Evolutionary conservation across 2,797 vertebrate genomes (phyloP).

Genomic region (Poecile montanus): DNA sequence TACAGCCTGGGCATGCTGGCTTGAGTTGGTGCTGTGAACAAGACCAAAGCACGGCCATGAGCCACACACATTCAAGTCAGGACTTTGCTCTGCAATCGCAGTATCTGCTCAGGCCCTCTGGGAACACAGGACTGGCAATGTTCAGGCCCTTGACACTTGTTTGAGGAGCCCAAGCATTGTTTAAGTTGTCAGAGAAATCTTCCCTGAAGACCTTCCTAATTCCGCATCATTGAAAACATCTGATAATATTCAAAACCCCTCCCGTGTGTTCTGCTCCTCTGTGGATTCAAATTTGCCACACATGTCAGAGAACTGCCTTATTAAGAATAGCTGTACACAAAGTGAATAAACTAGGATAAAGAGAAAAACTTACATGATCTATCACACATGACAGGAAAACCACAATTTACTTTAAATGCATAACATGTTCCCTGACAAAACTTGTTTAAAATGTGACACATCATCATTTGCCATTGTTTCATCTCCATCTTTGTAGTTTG

Average conservation of each 20-base stretch:
- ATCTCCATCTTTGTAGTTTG: neutral
- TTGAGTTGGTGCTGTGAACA: fast-evolving
- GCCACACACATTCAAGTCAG: neutral
- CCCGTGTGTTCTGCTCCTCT: neutral
- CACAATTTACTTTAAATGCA: neutral
- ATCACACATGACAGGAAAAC: neutral
- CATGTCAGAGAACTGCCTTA: neutral
- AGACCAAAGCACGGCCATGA: neutral
- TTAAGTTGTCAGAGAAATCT: neutral
- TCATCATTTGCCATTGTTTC: neutral
- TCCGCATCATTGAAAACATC: neutral
- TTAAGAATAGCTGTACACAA: neutral
- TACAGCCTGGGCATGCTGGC: neutral
- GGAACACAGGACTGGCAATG: fast-evolving
- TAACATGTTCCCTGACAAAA: neutral
- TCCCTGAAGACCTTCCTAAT: neutral
- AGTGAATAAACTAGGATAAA: neutral
- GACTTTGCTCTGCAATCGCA: neutral
- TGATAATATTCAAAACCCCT: neutral
- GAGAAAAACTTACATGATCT: neutral
- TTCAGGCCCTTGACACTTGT: neutral
- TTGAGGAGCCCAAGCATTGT: neutral
- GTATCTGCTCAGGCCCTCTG: neutral
- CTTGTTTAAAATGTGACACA: neutral
- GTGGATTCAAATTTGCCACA: neutral